These are phyloP conservation scores for Lampris megalopsis DNA, from an alignment of 2,113 vertebrate genomes.

Conservation along the genomic window DNA sequence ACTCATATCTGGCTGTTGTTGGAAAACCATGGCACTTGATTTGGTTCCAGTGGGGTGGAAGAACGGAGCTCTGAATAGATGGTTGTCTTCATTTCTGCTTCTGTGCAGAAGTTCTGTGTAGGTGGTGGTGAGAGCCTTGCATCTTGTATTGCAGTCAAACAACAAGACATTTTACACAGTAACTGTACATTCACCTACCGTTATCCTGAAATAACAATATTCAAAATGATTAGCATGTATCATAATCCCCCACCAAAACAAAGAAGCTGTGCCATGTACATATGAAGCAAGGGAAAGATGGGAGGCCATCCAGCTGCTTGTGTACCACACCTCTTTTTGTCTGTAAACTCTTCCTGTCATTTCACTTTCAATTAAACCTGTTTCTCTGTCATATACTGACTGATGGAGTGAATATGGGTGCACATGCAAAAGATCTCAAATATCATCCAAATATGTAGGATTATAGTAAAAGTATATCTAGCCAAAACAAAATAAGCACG, in stretches of 20 bases:
- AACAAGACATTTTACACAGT: background rate
- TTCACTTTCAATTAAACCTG: constrained; percentile 17
- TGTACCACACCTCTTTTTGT: constrained; percentile 8
- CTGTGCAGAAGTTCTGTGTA: constrained; percentile 19
- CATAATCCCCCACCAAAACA: background rate
- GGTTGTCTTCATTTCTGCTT: background rate
- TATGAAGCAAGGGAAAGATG: background rate
- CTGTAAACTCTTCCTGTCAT: constrained; percentile 5
- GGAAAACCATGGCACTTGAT: background rate
- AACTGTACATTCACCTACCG: constrained; percentile 2
- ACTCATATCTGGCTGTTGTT: background rate
- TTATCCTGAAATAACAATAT: background rate
- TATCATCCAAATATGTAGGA: constrained; percentile 1
- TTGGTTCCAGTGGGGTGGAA: background rate
- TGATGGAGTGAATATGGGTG: background rate
- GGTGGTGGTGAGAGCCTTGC: constrained; percentile 14
- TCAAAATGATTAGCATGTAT: background rate
- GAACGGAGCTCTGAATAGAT: constrained; percentile 35
- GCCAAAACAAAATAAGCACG: constrained; percentile 34
- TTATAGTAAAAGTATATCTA: constrained; percentile 23
- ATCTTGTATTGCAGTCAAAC: background rate
- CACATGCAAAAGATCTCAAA: constrained; percentile 49
- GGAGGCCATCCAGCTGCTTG: background rate
- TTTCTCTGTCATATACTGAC: constrained; percentile 42
- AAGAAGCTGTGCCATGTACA: background rate